Evolutionary conservation across 2,113 vertebrate species (phyloP).

Genomic region (Oryzias melastigma): DNA sequence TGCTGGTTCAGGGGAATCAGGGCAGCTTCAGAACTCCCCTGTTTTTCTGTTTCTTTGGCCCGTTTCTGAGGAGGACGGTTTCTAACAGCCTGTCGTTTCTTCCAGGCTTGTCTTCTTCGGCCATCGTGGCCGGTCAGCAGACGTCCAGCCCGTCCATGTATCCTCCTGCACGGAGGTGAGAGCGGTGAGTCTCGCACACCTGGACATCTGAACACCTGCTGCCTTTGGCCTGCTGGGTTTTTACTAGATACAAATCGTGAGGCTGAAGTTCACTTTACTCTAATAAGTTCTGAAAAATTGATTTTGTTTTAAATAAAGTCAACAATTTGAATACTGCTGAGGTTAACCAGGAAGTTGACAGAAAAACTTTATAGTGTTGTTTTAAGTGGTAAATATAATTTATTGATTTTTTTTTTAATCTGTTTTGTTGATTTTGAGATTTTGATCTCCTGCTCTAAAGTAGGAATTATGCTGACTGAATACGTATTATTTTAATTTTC

Average conservation of each 20-base stretch:
- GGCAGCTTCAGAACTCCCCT: too few species aligned
- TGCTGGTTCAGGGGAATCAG: too few species aligned
- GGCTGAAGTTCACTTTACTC: neutral
- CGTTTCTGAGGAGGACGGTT: neutral
- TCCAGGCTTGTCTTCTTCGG: slow-evolving; percentile 92
- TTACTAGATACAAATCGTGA: too few species aligned
- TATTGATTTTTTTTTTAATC: too few species aligned
- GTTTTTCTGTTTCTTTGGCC: too few species aligned
- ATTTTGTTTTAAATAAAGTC: neutral
- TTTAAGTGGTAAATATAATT: too few species aligned
- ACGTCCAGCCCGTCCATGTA: slow-evolving; percentile 90
- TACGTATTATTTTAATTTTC: too few species aligned
- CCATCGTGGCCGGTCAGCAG: slow-evolving; percentile 96
- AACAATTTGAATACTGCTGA: neutral
- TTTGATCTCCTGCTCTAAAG: too few species aligned
- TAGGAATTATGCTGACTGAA: too few species aligned
- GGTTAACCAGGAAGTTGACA: neutral
- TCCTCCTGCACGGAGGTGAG: slow-evolving; percentile 95
- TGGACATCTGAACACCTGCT: too few species aligned
- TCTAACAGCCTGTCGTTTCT: rapidly evolving
- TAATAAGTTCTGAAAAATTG: neutral
- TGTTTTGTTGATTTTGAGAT: too few species aligned
- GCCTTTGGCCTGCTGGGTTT: neutral
- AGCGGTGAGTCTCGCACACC: slow-evolving; percentile 78
- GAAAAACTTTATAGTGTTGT: too few species aligned